Percentiles rank a stretch among this genome's conserved stretches.
Conservation (phyloP, 2,888 invertebrate species). For the Cantharis nigra region DNA sequence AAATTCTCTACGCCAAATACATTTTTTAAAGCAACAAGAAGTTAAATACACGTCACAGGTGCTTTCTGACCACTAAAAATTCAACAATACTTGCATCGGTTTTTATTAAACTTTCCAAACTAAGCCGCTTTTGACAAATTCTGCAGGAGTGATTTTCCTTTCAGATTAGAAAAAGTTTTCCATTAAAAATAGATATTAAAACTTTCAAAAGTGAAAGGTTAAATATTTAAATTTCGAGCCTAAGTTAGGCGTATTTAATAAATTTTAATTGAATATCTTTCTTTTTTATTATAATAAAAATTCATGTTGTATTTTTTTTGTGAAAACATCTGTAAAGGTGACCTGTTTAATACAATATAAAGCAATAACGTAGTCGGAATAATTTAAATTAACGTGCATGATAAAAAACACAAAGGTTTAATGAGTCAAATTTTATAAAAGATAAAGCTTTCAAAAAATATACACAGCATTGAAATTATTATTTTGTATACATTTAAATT, state of each 20-base stretch:
- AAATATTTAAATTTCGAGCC: not conserved
- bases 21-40: not conserved
- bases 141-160: not conserved
- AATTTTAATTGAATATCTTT: not conserved
- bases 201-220: not conserved
- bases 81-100: not conserved
- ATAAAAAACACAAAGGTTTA: not conserved
- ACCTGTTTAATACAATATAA: not conserved
- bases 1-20: not conserved
- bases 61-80: not conserved
- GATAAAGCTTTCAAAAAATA: not conserved
- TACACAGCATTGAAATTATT: not conserved
- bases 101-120: not conserved
- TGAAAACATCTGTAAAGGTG: not conserved
- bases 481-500: not conserved
- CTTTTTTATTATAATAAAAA: not conserved
- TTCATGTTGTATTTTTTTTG: not conserved
- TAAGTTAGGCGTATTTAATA: not conserved
- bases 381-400: not conserved
- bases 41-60: not conserved
- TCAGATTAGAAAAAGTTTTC: not conserved
- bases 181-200: not conserved
- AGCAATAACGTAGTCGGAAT: not conserved
- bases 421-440: not conserved
- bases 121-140: not conserved